These are phyloP conservation scores for Phallusia fumigata DNA, from an alignment of 23 tunicate species.

Conservation along the genomic window DNA sequence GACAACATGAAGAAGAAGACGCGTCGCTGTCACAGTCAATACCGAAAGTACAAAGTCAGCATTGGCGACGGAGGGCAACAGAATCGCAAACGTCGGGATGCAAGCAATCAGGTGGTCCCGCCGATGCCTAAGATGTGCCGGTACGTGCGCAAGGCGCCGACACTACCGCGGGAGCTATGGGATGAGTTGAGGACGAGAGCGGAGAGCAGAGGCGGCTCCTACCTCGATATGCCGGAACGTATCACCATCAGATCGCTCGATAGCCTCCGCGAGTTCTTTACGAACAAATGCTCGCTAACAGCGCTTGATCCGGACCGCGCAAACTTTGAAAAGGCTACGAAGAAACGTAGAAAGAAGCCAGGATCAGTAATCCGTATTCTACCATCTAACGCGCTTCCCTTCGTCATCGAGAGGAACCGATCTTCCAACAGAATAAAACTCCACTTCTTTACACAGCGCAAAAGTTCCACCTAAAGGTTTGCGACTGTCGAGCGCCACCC, in stretches of 20 bases:
- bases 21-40: constrained; percentile 22
- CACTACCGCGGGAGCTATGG: constrained; percentile 42
- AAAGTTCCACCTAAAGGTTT: not conserved
- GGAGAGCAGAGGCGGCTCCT: constrained; percentile 31
- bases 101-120: not conserved
- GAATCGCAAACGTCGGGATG: constrained; percentile 1
- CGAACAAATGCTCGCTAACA: constrained; percentile 41
- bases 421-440: constrained; percentile 13
- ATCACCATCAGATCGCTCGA: constrained; percentile 25
- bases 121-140: constrained; percentile 20
- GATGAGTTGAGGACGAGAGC: constrained; percentile 23
- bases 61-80: not conserved
- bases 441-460: constrained; percentile 22
- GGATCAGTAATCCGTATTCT: constrained; percentile 14
- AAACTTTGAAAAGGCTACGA: constrained; percentile 11
- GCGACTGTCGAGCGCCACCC: too few species aligned
- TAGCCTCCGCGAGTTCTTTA: constrained; percentile 34
- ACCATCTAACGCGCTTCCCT: constrained; percentile 34
- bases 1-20: not conserved
- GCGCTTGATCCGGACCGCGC: not conserved
- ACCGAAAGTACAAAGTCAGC: not conserved
- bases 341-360: not conserved
- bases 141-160: constrained; percentile 21
- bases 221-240: constrained; percentile 26
- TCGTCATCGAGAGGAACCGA: constrained; percentile 33